Conservation (phyloP, 2,113 vertebrate genomes). For the Muscicapa adusta region DNA sequence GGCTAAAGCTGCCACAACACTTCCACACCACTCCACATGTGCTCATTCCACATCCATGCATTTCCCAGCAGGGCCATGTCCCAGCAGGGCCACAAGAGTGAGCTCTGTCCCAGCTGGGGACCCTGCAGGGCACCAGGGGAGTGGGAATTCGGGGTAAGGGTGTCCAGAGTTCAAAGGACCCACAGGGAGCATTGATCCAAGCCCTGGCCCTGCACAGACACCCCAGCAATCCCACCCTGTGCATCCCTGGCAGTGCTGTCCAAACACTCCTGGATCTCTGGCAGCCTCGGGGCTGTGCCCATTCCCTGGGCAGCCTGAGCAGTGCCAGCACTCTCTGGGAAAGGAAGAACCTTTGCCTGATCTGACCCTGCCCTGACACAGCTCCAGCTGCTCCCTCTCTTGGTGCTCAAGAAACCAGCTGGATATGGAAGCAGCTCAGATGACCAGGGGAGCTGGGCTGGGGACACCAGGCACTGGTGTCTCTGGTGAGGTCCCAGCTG, state of each 20-base stretch:
- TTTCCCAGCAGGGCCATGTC: fast-evolving
- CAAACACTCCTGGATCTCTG: neutral
- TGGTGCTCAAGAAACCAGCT: neutral
- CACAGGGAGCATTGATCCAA: neutral
- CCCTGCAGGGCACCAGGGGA: neutral
- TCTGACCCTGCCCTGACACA: fast-evolving
- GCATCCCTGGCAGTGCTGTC: fast-evolving
- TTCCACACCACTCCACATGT: neutral
- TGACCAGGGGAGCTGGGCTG: fast-evolving
- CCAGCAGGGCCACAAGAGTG: neutral
- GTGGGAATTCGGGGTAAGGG: neutral
- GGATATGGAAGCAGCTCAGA: neutral
- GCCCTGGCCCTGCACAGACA: neutral
- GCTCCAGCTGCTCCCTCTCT: fast-evolving
- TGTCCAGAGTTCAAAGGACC: neutral
- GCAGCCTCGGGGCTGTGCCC: neutral
- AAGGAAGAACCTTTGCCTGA: neutral
- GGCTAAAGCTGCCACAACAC: neutral
- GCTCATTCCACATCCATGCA: neutral
- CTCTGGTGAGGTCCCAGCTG: neutral
- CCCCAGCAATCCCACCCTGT: fast-evolving
- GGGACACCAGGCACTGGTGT: fast-evolving
- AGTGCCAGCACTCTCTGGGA: neutral
- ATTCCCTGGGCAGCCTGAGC: neutral
- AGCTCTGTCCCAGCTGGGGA: neutral